Conservation (phyloP, 2,797 vertebrate genomes). For the Delichon dasypus region DNA sequence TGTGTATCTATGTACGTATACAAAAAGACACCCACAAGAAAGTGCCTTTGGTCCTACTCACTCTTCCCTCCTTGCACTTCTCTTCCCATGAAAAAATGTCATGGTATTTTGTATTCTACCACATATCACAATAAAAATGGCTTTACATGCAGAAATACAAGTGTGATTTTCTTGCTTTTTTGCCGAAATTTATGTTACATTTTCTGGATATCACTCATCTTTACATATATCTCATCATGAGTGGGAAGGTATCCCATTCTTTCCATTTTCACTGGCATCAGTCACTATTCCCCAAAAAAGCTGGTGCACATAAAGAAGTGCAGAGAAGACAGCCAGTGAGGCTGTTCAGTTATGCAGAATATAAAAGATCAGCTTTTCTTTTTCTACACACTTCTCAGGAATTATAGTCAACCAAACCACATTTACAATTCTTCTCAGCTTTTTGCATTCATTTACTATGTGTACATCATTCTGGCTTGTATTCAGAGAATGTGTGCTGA, state of each 20-base stretch:
- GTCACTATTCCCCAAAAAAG: background rate
- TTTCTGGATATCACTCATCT: background rate
- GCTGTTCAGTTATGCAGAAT: background rate
- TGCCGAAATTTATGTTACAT: background rate
- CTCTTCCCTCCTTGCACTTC: background rate
- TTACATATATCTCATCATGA: background rate
- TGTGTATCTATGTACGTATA: rapidly evolving
- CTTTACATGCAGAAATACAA: background rate
- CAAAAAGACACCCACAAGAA: background rate
- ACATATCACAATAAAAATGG: background rate
- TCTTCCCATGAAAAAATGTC: background rate
- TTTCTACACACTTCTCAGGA: background rate
- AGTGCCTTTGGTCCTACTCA: background rate
- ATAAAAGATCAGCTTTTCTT: background rate
- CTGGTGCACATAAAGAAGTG: background rate
- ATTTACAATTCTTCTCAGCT: background rate
- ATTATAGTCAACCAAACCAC: background rate
- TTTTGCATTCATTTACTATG: background rate
- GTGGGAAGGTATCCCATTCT: background rate
- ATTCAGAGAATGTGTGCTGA: background rate
- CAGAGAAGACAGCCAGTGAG: background rate
- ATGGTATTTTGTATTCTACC: background rate
- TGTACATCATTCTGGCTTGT: background rate
- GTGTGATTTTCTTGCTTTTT: background rate
- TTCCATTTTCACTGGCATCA: background rate